Conservation (phyloP, 2,888 invertebrate species). For the Ectropis crepuscularia region DNA sequence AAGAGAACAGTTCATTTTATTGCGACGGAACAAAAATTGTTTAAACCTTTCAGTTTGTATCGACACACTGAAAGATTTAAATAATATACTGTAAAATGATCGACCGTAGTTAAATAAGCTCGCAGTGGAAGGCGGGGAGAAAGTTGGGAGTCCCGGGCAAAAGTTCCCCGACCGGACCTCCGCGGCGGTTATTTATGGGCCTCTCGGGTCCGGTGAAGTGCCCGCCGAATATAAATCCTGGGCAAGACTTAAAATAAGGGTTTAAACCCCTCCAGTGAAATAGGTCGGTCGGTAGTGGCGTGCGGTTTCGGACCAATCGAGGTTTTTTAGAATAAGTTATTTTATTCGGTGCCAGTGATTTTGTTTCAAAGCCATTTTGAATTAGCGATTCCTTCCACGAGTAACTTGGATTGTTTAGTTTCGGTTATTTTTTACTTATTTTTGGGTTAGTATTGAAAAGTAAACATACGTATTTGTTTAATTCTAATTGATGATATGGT, state of each 20-base stretch:
- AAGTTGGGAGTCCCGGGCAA: conserved; percentile 48
- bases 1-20: too few species aligned
- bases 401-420: too few species aligned
- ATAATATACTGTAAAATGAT: too few species aligned
- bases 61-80: too few species aligned
- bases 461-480: too few species aligned
- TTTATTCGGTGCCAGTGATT: conserved; percentile 12
- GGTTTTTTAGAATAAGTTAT: conserved; percentile 36
- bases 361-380: not conserved
- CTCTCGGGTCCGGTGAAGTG: conserved; percentile 82
- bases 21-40: too few species aligned
- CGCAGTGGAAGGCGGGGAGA: conserved; percentile 16
- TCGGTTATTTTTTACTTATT: too few species aligned
- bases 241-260: conserved; percentile 76
- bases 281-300: conserved; percentile 45
- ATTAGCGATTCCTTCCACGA: too few species aligned
- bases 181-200: conserved; percentile 79
- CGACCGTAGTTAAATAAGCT: not conserved
- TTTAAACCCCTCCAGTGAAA: conserved; percentile 50
- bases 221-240: conserved; percentile 81
- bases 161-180: conserved; percentile 68
- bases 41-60: too few species aligned
- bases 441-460: too few species aligned
- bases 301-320: conserved; percentile 33
- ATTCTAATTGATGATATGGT: too few species aligned